A percentile compares a stretch with the other conserved stretches of the same genome.
Evolutionary conservation across 35 echinoderm and acorn worm species (phyloP).

Genomic region (Strongylocentrotus purpuratus): DNA sequence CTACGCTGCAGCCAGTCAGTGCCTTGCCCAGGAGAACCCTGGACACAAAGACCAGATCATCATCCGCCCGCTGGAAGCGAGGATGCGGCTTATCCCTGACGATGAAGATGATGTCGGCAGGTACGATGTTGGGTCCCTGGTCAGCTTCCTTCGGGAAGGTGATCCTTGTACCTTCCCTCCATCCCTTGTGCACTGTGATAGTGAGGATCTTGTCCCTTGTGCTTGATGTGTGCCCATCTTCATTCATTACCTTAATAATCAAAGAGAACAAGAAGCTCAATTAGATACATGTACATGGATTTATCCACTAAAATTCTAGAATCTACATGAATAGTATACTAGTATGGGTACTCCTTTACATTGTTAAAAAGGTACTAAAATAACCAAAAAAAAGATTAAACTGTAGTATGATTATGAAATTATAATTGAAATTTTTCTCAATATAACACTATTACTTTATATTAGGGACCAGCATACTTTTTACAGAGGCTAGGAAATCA

Average conservation of each 20-base stretch:
- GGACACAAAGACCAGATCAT: slow-evolving; percentile 89
- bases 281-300: too few relatives aligned
- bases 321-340: too few relatives aligned
- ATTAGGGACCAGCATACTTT: too few relatives aligned
- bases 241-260: slow-evolving; percentile 87
- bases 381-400: too few relatives aligned
- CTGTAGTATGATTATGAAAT: too few relatives aligned
- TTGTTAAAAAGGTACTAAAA: too few relatives aligned
- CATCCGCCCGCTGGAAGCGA: slow-evolving; percentile 72
- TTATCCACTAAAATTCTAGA: too few relatives aligned
- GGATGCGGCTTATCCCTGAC: slow-evolving; percentile 93
- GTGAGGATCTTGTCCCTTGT: slow-evolving; percentile 96
- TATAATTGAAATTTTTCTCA: too few relatives aligned
- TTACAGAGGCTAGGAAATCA: too few relatives aligned
- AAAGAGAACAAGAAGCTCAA: not conserved
- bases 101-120: slow-evolving; percentile 96
- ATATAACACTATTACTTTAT: too few relatives aligned
- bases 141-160: slow-evolving; percentile 98
- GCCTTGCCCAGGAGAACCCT: slow-evolving; percentile 95
- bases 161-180: slow-evolving; percentile 95
- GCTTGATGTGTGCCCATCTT: slow-evolving; percentile 98
- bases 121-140: slow-evolving; percentile 97
- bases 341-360: too few relatives aligned
- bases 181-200: slow-evolving; percentile 92
- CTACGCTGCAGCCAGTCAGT: slow-evolving; percentile 96